Evolutionary conservation across 2,888 invertebrate genomes (phyloP), one percentile per base, ranked within the genome.

Genomic region (Drosophila subquinaria): DNA sequence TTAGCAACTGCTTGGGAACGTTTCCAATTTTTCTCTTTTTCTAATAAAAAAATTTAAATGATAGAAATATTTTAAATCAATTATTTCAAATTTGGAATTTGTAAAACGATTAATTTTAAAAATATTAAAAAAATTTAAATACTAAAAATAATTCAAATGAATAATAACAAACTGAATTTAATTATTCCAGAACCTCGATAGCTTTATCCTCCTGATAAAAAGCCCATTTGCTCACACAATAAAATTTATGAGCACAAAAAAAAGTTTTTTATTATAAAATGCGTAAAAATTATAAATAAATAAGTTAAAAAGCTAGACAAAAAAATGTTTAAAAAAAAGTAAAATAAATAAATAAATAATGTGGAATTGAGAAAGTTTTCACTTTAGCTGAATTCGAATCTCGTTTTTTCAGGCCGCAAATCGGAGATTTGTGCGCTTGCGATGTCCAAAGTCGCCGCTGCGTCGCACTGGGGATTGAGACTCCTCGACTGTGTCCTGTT

Each of bases 391-490:
- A 13, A 17, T 17, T 20, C 13, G 23, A 0, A 5, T 0, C 5
- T 6, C 27, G 27, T 6, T 5, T 13, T 4, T 36, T 35, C 75
- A 89, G 51, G 88, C 80, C 17, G 69, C 76, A 48, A 91, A 81
- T 13, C 81, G 80, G 10, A 88, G 64, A 55, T 80, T 85, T 23
- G 84, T 63, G 36, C 91, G 92, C 61, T 91, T 92, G 55, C 92
- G 84, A 10, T 67, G 74, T 1, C 91, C 92, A 47, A 83, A 91
- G 0, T 76, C 79, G 23, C 76, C 76, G 15, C 61, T 79, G 50
- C 76, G 77, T 38, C 76, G 83, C 20, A 67, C 51, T 27, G 63
- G 53, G 0, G 85, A 66, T 27, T 65, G 53, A 0, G 85, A 66
- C 52, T 75, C 82, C 0, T 51, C 40, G 15, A 11, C 27, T 13